Conservation (phyloP, 2,113 vertebrate genomes). For the Pristiophorus japonicus region DNA sequence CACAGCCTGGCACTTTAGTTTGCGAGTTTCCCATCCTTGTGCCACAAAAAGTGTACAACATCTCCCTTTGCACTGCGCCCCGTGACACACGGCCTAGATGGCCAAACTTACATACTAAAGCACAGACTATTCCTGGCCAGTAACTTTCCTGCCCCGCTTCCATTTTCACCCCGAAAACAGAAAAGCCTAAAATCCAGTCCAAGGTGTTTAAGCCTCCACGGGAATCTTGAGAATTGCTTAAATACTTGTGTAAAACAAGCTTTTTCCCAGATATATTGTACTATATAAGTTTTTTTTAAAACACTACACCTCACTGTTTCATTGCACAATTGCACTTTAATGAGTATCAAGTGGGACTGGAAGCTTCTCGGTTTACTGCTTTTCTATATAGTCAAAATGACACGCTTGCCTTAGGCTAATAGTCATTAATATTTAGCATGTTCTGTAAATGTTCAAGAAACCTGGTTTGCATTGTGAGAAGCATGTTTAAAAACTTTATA, state of each 20-base stretch:
- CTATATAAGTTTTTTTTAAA: background rate
- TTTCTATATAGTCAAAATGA: background rate
- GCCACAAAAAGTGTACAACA: no score
- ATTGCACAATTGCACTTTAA: background rate
- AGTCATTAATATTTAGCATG: background rate
- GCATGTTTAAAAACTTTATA: background rate
- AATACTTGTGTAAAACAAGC: background rate
- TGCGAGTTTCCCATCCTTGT: no score
- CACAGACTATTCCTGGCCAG: no score
- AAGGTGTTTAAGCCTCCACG: background rate
- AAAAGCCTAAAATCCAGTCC: no score
- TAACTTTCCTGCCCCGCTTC: no score
- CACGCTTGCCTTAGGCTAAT: background rate
- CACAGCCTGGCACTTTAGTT: no score
- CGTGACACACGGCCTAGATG: no score
- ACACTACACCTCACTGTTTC: background rate
- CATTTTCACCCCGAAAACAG: no score
- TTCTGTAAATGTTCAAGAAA: background rate
- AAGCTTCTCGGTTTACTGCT: background rate
- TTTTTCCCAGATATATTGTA: background rate
- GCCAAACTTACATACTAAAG: no score
- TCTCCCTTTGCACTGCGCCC: no score
- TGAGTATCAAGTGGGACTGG: background rate
- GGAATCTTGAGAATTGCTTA: background rate
- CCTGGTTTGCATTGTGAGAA: background rate